A percentile compares a stretch with the other conserved stretches of the same genome.
Conservation (phyloP, 2,113 vertebrate species). For the Corapipo altera region DNA sequence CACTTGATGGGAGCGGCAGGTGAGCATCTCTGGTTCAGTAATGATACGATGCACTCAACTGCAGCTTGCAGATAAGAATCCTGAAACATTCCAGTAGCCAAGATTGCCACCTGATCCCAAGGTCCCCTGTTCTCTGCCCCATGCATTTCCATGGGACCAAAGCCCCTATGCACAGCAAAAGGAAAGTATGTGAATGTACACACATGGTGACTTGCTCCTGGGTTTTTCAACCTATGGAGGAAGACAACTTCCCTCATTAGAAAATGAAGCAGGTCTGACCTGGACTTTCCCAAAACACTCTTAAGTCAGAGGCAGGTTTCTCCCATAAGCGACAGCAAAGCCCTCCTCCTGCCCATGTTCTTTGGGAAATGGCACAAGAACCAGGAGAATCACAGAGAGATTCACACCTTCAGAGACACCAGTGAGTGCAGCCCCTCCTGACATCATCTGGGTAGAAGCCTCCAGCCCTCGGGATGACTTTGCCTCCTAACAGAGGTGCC, state of each 20-base stretch:
- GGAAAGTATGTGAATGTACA: not conserved
- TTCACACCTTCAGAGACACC: not conserved
- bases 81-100: not conserved
- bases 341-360: not conserved
- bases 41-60: too few relatives aligned
- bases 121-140: not conserved
- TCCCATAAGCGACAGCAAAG: too few relatives aligned
- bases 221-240: not conserved
- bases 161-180: rapidly evolving
- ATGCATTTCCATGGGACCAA: not conserved
- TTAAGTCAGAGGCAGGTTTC: not conserved
- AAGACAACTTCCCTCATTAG: not conserved
- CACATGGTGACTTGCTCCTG: constrained; percentile 43
- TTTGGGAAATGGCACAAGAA: not conserved
- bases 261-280: not conserved
- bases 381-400: not conserved
- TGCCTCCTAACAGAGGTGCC: not conserved
- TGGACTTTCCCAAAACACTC: not conserved
- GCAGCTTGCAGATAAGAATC: too few relatives aligned
- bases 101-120: not conserved
- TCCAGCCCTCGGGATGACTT: not conserved
- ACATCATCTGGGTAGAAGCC: not conserved
- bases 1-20: too few relatives aligned
- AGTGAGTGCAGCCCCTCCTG: not conserved
- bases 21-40: too few relatives aligned